Percentiles rank a stretch among this genome's conserved stretches.
These are phyloP conservation scores for Dipodomys stephensi DNA, from an alignment of 2,113 vertebrate species.

Conservation along the genomic window DNA sequence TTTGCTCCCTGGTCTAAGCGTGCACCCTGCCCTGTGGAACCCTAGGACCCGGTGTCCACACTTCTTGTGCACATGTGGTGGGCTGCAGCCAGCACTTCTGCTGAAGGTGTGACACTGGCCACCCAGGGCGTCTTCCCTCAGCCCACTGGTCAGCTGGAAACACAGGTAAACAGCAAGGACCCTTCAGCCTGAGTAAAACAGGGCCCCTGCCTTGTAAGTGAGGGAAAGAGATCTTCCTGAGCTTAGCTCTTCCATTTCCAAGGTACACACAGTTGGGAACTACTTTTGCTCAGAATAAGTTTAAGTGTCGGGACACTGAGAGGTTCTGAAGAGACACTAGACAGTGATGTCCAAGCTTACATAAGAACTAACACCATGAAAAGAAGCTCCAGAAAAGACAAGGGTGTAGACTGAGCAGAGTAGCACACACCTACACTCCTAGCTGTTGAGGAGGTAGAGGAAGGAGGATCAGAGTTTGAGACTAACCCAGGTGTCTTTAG, in stretches of 20 bases:
- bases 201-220: not conserved
- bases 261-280: not conserved
- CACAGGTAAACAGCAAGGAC: not conserved
- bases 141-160: too few relatives aligned
- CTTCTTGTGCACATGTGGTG: too few relatives aligned
- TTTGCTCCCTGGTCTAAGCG: too few relatives aligned
- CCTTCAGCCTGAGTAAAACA: not conserved
- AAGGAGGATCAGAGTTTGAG: too few relatives aligned
- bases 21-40: not conserved
- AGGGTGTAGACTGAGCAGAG: not conserved
- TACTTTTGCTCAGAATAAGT: not conserved
- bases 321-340: not conserved
- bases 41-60: not conserved
- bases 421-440: too few relatives aligned
- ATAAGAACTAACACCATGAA: not conserved
- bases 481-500: too few relatives aligned
- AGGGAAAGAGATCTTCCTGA: not conserved
- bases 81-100: too few relatives aligned
- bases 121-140: too few relatives aligned
- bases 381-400: not conserved
- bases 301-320: not conserved
- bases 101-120: too few relatives aligned
- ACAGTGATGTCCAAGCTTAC: not conserved
- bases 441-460: too few relatives aligned
- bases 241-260: not conserved